A percentile compares a stretch with the other conserved stretches of the same genome.
phyloP scores from a whole-genome alignment of 2,113 vertebrate genomes.

The Litocranius walleri region DNA sequence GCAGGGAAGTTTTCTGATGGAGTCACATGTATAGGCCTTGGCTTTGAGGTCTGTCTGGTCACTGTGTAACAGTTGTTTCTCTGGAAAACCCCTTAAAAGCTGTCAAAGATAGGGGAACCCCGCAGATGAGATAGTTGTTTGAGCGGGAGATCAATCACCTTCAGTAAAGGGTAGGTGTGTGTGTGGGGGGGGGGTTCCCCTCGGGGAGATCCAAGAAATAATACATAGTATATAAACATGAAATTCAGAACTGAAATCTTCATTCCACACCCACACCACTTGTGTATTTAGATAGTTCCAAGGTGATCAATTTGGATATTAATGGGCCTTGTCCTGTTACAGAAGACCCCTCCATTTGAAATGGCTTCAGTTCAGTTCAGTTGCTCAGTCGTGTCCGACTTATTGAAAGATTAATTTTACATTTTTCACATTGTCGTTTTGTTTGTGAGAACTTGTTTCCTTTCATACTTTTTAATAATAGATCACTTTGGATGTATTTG shows the following conservation, averaged over 20 bases:
- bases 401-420: not conserved
- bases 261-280: not conserved
- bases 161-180: not conserved
- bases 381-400: too few relatives aligned
- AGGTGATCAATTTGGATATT: slow-evolving; percentile 27
- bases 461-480: slow-evolving; percentile 4
- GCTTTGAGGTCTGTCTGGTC: not conserved
- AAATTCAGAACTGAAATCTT: not conserved
- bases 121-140: not conserved
- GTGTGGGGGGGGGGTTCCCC: not conserved
- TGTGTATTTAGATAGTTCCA: slow-evolving; percentile 1
- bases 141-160: not conserved
- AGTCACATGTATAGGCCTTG: not conserved
- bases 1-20: not conserved
- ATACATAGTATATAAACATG: not conserved
- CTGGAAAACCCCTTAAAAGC: not conserved
- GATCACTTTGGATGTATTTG: slow-evolving; percentile 5
- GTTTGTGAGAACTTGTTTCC: not conserved
- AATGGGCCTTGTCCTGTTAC: slow-evolving; percentile 11
- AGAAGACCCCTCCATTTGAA: not conserved
- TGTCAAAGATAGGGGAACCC: not conserved
- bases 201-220: not conserved
- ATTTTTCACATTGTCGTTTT: not conserved
- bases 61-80: not conserved
- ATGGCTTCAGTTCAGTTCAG: not conserved